Percentiles rank a stretch among this genome's conserved stretches.
Conservation (phyloP, 92 coral and sea anemone species). For the Siderastrea siderea region DNA sequence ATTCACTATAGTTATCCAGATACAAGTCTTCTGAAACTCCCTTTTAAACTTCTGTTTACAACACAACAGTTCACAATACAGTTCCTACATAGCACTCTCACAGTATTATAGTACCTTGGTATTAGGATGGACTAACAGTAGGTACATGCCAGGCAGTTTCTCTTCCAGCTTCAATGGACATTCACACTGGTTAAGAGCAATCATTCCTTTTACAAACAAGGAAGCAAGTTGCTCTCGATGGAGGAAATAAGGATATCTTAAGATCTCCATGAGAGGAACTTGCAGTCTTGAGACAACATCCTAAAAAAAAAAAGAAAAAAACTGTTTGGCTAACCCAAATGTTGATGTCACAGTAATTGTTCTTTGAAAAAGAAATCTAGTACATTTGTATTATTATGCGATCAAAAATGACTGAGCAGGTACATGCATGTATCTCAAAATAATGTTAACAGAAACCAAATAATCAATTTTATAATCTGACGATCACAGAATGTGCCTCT, state of each 20-base stretch:
- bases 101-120: conserved; percentile 48
- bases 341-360: not conserved
- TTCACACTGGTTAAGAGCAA: conserved; percentile 67
- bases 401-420: too few species aligned
- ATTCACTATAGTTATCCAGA: not conserved
- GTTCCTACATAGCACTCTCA: not conserved
- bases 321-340: not conserved
- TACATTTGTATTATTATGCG: too few species aligned
- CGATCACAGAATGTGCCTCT: too few species aligned
- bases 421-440: too few species aligned
- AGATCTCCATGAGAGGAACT: conserved; percentile 83
- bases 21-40: not conserved
- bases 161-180: conserved; percentile 67
- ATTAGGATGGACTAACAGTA: conserved; percentile 82
- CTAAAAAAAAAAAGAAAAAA: conserved; percentile 8
- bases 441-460: too few species aligned
- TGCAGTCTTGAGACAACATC: conserved; percentile 47
- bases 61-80: not conserved
- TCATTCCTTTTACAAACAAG: conserved; percentile 73
- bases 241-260: conserved; percentile 80
- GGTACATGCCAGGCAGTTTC: conserved; percentile 84
- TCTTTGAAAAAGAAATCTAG: too few species aligned
- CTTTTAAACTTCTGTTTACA: too few species aligned
- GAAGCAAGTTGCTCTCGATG: conserved; percentile 64
- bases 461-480: too few species aligned